Evolutionary conservation across 2,888 invertebrate genomes (phyloP), one percentile per base, ranked within the genome.

Genomic region (Rhaphigaster nebulosa): DNA sequence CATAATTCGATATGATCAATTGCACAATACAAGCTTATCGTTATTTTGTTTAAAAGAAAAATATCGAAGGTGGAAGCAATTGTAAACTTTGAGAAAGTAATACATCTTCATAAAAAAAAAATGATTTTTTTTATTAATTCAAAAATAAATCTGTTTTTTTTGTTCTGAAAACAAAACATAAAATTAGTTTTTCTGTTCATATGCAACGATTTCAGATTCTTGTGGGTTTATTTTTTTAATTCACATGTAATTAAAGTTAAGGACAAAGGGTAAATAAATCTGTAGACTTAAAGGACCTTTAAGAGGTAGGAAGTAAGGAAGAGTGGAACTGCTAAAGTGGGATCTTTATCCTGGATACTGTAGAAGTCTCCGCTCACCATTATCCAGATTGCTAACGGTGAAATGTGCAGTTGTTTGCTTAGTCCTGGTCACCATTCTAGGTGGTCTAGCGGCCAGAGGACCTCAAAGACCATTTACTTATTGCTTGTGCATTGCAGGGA

Each of bases 361-460:
- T 1, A 45, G 45, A 26, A 45, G n/a, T 84, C n/a, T 4, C 26
- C 1, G 80, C 80, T 80, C 18, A 50, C 84, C 84, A 84, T 84
- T 84, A 84, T 18, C 41, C 84, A 45, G 84, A 84, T 84, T 84
- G 84, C 84, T 45, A 50, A 45, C 45, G 12, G 84, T 84, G 84
- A 84, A 84, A 84, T 84, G 84, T 84, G 84, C 84, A 84, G 84
- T 84, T 84, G 84, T 84, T 84, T 84, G 41, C 84, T 84, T 2
- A 50, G 45, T n/a, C 3, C 45, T n/a, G 84, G 45, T 50, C 34
- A 38, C 70, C n/a, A n/a, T n/a, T n/a, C n/a, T n/a, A n/a, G n/a
- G n/a, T n/a, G n/a, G n/a, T n/a, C n/a, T 76, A 38, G 3, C 18
- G 60, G n/a, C 29, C 29, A 29, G 1, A 5, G 1, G 18, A 65